Percentiles rank a stretch among this genome's conserved stretches.
Conservation (phyloP, 2,888 invertebrate genomes). For the Biston betularia region DNA sequence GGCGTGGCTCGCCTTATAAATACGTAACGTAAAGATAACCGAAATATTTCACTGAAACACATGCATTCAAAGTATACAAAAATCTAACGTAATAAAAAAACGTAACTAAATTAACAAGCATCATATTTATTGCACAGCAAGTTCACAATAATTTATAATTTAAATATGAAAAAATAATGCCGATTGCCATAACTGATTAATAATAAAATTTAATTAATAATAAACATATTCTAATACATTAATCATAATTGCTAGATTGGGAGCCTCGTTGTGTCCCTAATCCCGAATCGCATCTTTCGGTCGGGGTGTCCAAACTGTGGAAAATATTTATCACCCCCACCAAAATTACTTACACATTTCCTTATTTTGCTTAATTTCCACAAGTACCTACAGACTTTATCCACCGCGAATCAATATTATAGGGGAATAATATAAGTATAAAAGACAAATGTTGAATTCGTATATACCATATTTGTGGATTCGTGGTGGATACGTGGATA, state of each 20-base stretch:
- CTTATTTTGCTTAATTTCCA: slow-evolving; percentile 18
- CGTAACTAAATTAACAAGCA: slow-evolving; percentile 82
- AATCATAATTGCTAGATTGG: slow-evolving; percentile 36
- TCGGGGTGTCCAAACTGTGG: slow-evolving; percentile 22
- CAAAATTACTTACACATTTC: slow-evolving; percentile 31
- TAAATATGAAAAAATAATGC: slow-evolving; percentile 72
- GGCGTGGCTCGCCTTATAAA: slow-evolving; percentile 20
- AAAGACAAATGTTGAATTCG: slow-evolving; percentile 4
- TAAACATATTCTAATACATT: slow-evolving; percentile 38
- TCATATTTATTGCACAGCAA: slow-evolving; percentile 84
- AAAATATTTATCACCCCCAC: slow-evolving; percentile 16
- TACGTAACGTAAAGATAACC: slow-evolving; percentile 30
- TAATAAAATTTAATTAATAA: slow-evolving; percentile 42
- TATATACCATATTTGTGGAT: slow-evolving; percentile 11
- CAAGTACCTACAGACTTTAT: slow-evolving; percentile 28
- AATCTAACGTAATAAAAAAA: slow-evolving; percentile 62
- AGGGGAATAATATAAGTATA: neutral
- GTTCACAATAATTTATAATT: slow-evolving; percentile 76
- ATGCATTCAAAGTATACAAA: slow-evolving; percentile 60
- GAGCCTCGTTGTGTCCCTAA: slow-evolving; percentile 36
- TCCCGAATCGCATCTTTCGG: slow-evolving; percentile 26
- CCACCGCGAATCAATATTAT: slow-evolving; percentile 10
- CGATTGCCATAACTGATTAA: slow-evolving; percentile 50
- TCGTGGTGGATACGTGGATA: slow-evolving; percentile 12
- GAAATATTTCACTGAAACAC: slow-evolving; percentile 56